Conservation (phyloP, 2,888 invertebrate species). For the Lysandra coridon region DNA sequence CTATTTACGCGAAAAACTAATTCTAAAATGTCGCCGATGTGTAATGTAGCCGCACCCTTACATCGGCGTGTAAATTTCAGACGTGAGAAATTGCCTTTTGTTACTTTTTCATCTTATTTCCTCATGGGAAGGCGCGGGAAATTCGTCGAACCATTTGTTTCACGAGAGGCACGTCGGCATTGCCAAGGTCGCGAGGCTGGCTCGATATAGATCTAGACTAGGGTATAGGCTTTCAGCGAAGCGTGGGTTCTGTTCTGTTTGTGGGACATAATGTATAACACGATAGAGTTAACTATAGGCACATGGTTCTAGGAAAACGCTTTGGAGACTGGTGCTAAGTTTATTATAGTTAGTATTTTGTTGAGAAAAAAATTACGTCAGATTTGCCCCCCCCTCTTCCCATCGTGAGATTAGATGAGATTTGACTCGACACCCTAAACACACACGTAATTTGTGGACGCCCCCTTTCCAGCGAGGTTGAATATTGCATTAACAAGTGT, state of each 20-base stretch:
- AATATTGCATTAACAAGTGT: conserved; percentile 11
- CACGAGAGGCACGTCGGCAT: not conserved
- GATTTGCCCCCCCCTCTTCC: too few relatives aligned
- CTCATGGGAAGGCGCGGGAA: conserved; percentile 4
- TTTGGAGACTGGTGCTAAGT: not conserved
- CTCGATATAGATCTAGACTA: conserved; percentile 8
- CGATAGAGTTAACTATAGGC: not conserved
- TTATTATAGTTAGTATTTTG: too few relatives aligned
- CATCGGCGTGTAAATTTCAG: not conserved
- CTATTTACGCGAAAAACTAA: not conserved
- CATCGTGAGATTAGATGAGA: too few relatives aligned
- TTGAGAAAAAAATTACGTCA: too few relatives aligned
- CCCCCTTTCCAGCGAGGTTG: not conserved
- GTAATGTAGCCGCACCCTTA: not conserved
- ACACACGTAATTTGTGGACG: too few relatives aligned
- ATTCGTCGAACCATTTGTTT: not conserved
- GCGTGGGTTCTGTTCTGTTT: conserved; percentile 8
- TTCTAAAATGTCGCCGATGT: not conserved
- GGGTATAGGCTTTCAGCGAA: not conserved
- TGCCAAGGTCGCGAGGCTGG: conserved; percentile 13
- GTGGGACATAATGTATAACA: not conserved
- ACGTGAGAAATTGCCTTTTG: conserved; percentile 16
- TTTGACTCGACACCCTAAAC: too few relatives aligned
- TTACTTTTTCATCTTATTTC: not conserved
- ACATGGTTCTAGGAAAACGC: not conserved